Conservation (phyloP, 2,888 invertebrate genomes). For the Nowickia ferox region DNA sequence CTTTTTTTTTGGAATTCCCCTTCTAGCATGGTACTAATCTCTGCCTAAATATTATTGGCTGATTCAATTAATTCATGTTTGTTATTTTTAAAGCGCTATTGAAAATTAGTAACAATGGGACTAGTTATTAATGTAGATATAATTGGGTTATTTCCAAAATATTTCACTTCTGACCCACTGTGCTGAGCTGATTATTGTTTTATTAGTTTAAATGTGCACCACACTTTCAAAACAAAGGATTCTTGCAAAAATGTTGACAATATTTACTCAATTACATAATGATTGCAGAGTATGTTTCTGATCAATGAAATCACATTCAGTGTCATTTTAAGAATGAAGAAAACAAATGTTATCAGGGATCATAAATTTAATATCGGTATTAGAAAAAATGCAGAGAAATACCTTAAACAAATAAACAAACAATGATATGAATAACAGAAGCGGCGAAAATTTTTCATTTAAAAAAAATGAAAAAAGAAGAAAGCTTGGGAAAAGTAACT, state of each 20-base stretch:
- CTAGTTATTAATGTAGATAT: too few relatives aligned
- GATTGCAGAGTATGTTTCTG: conserved; percentile 13
- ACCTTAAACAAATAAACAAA: conserved; percentile 51
- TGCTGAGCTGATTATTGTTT: neutral
- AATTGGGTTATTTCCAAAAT: too few relatives aligned
- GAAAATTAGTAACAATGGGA: too few relatives aligned
- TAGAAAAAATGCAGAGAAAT: conserved; percentile 40
- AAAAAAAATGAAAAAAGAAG: neutral
- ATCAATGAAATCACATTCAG: conserved; percentile 35
- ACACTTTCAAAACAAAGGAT: neutral
- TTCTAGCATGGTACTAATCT: too few relatives aligned
- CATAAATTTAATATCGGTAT: conserved; percentile 60
- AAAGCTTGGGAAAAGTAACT: neutral
- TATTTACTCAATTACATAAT: conserved; percentile 10
- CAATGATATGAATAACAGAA: conserved; percentile 33
- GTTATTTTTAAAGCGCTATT: too few relatives aligned
- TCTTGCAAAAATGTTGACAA: conserved; percentile 4
- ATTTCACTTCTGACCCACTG: neutral
- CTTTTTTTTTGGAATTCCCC: too few relatives aligned
- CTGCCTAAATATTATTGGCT: too few relatives aligned
- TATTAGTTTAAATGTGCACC: neutral
- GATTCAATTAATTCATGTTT: too few relatives aligned
- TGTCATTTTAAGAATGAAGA: conserved; percentile 18
- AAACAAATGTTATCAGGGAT: conserved; percentile 62
- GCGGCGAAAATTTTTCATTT: neutral